phyloP scores from a whole-genome alignment of 2,113 vertebrate species.

The Furnarius figulus region DNA sequence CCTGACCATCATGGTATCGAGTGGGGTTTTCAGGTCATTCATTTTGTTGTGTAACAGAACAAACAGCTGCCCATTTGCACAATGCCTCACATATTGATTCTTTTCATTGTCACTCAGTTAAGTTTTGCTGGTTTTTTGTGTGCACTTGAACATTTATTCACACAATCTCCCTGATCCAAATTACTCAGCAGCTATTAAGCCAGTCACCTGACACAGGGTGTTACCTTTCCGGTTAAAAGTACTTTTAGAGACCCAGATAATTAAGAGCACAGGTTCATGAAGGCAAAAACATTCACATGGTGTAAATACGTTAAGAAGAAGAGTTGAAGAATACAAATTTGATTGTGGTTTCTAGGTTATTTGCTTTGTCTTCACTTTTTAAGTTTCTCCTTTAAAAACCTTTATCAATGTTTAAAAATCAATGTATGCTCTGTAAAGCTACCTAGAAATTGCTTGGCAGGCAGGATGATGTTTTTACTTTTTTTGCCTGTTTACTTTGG shows the following conservation, averaged over 20 bases:
- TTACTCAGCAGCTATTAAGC: not conserved
- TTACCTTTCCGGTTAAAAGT: not conserved
- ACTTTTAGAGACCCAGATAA: not conserved
- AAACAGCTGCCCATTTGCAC: not conserved
- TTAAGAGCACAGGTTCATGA: not conserved
- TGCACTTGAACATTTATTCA: not conserved
- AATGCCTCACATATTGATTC: not conserved
- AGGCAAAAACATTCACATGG: not conserved
- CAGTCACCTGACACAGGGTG: not conserved
- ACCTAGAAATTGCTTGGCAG: not conserved
- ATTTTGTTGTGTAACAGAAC: not conserved
- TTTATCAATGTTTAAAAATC: not conserved
- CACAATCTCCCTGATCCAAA: not conserved
- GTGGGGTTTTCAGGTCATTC: not conserved
- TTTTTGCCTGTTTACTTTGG: constrained; percentile 16
- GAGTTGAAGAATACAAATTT: not conserved
- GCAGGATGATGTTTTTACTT: not conserved
- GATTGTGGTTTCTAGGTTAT: not conserved
- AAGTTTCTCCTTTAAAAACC: not conserved
- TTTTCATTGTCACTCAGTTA: not conserved
- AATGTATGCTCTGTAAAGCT: not conserved
- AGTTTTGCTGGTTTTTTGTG: not conserved
- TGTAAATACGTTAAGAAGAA: not conserved
- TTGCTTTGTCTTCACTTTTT: not conserved
- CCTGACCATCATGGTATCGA: not conserved